A percentile compares a stretch with the other conserved stretches of the same genome.
Evolutionary conservation across 2,113 vertebrate genomes (phyloP).

Genomic region (Channa maculata): DNA sequence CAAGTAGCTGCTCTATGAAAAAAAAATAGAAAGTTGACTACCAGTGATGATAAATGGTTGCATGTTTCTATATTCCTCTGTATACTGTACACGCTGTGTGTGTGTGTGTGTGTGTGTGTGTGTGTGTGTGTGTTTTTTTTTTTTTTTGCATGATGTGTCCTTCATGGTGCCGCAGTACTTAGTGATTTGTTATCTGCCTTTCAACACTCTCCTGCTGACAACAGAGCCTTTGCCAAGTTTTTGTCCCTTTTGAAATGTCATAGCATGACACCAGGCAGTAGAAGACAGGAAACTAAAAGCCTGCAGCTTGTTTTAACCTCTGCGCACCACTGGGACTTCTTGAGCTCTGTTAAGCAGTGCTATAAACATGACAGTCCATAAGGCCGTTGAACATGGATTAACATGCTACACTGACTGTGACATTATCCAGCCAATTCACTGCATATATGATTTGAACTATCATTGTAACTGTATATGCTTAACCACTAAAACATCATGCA

Average conservation of each 20-base stretch:
- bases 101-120: too few species aligned
- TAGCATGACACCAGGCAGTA: conserved; percentile 51
- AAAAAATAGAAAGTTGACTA: not conserved
- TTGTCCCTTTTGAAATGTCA: conserved; percentile 72
- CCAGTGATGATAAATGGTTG: not conserved
- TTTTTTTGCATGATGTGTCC: conserved; percentile 64
- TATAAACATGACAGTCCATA: conserved; percentile 44
- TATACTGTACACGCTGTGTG: conserved; percentile 22
- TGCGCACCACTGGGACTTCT: conserved; percentile 42
- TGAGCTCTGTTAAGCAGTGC: conserved; percentile 33
- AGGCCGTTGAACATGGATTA: conserved; percentile 44
- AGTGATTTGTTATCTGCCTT: conserved; percentile 50
- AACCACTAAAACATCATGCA: not conserved
- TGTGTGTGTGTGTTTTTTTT: conserved; percentile 53
- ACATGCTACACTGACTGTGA: conserved; percentile 19
- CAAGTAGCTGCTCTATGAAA: not conserved
- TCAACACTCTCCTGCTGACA: conserved; percentile 60
- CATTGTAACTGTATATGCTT: not conserved
- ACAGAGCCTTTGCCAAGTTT: conserved; percentile 63
- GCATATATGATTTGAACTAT: not conserved
- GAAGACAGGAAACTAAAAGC: conserved; percentile 39
- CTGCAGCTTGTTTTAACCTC: conserved; percentile 69
- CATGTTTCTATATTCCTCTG: conserved; percentile 22
- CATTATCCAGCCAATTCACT: conserved; percentile 11
- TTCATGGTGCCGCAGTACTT: conserved; percentile 51